phyloP scores from a whole-genome alignment of 2,888 invertebrate species.

The Rutpela maculata region DNA sequence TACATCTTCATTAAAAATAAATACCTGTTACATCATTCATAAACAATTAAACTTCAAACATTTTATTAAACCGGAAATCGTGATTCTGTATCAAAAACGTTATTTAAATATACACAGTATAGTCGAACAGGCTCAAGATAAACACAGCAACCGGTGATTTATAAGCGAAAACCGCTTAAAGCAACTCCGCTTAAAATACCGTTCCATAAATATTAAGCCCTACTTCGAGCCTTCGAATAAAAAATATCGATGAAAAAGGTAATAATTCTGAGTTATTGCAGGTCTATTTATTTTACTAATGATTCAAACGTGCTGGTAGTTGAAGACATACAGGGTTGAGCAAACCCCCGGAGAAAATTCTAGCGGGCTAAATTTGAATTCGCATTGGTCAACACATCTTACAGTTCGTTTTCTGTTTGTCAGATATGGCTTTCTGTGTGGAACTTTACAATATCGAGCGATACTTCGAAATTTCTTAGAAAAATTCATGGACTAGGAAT shows the following conservation, averaged over 20 bases:
- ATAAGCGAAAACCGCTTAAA: conserved; percentile 13
- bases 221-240: background rate
- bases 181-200: background rate
- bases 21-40: background rate
- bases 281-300: conserved; percentile 6
- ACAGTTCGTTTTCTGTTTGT: too few relatives aligned
- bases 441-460: too few relatives aligned
- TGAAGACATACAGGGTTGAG: background rate
- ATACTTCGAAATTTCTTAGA: too few relatives aligned
- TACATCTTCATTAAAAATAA: background rate
- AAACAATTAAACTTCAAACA: background rate
- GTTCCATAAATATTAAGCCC: conserved; percentile 17
- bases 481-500: too few relatives aligned
- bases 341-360: too few relatives aligned
- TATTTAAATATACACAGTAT: conserved; percentile 18
- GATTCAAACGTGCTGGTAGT: background rate
- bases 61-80: background rate
- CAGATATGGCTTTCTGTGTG: too few relatives aligned
- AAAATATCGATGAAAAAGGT: background rate
- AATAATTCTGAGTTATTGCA: conserved; percentile 13
- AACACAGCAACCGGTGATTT: conserved; percentile 18
- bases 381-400: too few relatives aligned
- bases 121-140: conserved; percentile 14
- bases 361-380: too few relatives aligned
- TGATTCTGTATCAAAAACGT: conserved; percentile 1